A percentile compares a stretch with the other conserved stretches of the same genome.
Evolutionary conservation across 2,888 invertebrate genomes (phyloP).

Genomic region (Euplagia quadripunctaria): DNA sequence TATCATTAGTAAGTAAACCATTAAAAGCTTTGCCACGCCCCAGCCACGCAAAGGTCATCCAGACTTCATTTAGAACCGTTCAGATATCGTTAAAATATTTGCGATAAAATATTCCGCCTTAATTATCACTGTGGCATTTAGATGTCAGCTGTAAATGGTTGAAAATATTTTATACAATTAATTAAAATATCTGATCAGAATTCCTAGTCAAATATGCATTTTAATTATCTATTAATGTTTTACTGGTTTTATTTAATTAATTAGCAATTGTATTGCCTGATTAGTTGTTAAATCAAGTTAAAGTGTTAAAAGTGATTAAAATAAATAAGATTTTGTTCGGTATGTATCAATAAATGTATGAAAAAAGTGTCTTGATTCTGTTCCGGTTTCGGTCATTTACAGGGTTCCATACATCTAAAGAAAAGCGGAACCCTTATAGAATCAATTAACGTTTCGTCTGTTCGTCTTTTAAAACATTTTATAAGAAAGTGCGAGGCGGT

Average conservation of each 20-base stretch:
- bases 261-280: conserved; percentile 2
- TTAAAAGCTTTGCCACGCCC: conserved; percentile 9
- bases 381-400: not conserved
- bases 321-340: not conserved
- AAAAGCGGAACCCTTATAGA: not conserved
- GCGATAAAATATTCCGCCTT: conserved; percentile 39
- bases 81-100: conserved; percentile 48
- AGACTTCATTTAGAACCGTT: conserved; percentile 40
- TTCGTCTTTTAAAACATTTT: not conserved
- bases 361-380: not conserved
- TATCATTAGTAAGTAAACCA: conserved; percentile 3
- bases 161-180: conserved; percentile 6
- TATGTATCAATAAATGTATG: not conserved
- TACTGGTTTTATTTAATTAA: not conserved
- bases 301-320: no score
- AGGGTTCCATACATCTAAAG: not conserved
- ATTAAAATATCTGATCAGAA: not conserved
- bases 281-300: not conserved
- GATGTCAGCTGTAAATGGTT: not conserved
- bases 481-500: not conserved
- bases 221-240: conserved; percentile 7
- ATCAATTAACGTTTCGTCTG: not conserved
- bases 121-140: conserved; percentile 21
- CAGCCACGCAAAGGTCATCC: conserved; percentile 29
- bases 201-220: conserved; percentile 5